Evolutionary conservation across 2,888 invertebrate species (phyloP), one percentile per base, ranked within the genome.

Genomic region (Girardia tigrina): DNA sequence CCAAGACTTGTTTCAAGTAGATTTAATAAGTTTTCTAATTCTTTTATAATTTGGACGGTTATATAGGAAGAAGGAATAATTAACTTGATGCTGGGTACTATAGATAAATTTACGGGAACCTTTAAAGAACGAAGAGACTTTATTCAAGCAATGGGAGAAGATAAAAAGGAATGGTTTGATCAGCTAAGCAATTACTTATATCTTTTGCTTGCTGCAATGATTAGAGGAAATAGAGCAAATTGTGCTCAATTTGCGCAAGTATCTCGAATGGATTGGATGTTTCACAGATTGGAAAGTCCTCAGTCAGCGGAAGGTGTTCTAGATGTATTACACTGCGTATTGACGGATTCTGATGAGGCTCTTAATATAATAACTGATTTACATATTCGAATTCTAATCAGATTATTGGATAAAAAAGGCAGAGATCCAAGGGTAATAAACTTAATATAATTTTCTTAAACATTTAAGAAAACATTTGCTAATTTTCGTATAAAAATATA

Each of bases 221-320:
- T 99, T 81, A 94, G 95, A 83, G 97, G 98, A 78, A 99, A 99
- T 86, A 95, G 98, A 85, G 95, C 95, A 0, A 99, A 99, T 86
- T 99, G 98, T 84, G 95, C 98, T 0, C 97, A 98, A 84, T 99
- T 99, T 85, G 98, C 98, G 26, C 95, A 98, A 84, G 92, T 94
- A 28, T 94, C 95, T 85, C 90, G 98, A 27, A 87, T 99, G 42
- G 97, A 99, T 86, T 99, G 98, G 98, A 86, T 99, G 75, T 98
- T 99, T 86, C 93, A 94, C 0, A 88, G 98, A 42, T 88, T 99
- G 79, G 95, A 97, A 0, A 95, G 95, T 0, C 97, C 98, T 81
- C 94, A 94, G 0, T 93, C 94, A 16, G 92, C 94, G 8, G 71
- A 76, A 73, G 86, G 98, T 77, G 99, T 99, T 91, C 85, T 99